These are phyloP conservation scores for Varecia variegata DNA, from an alignment of 2,797 vertebrate species.

Conservation along the genomic window DNA sequence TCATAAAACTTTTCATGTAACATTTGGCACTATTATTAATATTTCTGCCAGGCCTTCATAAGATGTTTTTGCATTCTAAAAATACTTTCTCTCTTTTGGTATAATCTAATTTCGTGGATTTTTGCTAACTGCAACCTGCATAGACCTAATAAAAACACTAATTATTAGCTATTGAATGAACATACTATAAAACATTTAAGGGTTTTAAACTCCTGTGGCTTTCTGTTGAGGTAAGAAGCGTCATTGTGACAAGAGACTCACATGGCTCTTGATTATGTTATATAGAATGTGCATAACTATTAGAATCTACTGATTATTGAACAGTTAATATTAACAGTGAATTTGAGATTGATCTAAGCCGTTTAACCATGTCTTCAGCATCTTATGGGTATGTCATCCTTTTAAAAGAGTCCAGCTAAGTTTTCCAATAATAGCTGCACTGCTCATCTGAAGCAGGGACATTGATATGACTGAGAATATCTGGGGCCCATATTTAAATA, in stretches of 20 bases:
- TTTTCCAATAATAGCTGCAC: neutral
- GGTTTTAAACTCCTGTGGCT: neutral
- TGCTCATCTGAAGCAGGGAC: neutral
- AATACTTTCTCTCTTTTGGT: neutral
- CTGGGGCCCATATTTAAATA: neutral
- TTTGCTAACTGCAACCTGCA: neutral
- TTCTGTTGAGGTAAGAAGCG: neutral
- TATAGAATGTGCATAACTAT: neutral
- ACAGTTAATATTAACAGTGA: neutral
- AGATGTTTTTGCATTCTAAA: neutral
- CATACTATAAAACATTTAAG: neutral
- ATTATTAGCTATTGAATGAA: neutral
- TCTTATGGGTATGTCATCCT: neutral
- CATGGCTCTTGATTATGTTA: neutral
- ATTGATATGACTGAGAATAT: neutral
- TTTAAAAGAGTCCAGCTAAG: neutral
- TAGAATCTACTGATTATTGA: neutral
- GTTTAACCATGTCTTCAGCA: neutral
- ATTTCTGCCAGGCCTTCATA: neutral
- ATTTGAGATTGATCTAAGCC: slow-evolving; percentile 36
- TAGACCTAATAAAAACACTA: neutral
- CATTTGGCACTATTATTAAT: neutral
- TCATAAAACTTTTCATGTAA: neutral
- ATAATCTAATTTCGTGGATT: neutral
- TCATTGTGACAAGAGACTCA: neutral